Conservation (phyloP, 2,797 vertebrate species). For the Bradypodion pumilum region DNA sequence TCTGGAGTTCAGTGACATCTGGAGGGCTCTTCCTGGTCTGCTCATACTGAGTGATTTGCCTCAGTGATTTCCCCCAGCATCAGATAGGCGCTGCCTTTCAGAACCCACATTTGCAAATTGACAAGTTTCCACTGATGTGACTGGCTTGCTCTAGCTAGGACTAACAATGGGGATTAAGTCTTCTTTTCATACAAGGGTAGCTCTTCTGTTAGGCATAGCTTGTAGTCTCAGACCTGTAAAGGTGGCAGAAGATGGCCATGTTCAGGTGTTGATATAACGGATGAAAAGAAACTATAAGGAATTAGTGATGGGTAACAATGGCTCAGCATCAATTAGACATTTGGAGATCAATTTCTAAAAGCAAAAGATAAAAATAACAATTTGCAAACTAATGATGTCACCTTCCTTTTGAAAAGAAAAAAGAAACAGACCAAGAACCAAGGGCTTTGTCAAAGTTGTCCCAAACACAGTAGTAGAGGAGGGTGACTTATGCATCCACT, state of each 20-base stretch:
- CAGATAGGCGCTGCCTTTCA: neutral
- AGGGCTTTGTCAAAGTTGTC: neutral
- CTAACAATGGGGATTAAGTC: neutral
- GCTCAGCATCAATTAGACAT: neutral
- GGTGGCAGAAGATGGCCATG: neutral
- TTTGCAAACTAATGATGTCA: neutral
- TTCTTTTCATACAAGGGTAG: neutral
- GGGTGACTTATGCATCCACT: neutral
- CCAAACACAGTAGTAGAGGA: neutral
- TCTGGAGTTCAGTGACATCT: neutral
- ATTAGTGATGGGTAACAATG: neutral
- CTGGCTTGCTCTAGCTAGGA: too few species aligned
- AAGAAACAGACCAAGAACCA: neutral
- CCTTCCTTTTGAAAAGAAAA: neutral
- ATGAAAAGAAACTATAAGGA: neutral
- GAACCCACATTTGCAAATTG: neutral
- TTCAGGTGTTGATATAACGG: neutral
- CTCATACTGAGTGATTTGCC: neutral
- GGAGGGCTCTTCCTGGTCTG: neutral
- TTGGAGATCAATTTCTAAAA: neutral
- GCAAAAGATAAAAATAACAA: too few species aligned
- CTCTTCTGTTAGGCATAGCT: neutral
- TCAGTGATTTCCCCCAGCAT: too few species aligned
- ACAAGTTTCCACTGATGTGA: too few species aligned
- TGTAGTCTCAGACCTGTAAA: neutral